These are phyloP conservation scores for Iphiclides podalirius DNA, from an alignment of 2,888 invertebrate species.

Conservation along the genomic window DNA sequence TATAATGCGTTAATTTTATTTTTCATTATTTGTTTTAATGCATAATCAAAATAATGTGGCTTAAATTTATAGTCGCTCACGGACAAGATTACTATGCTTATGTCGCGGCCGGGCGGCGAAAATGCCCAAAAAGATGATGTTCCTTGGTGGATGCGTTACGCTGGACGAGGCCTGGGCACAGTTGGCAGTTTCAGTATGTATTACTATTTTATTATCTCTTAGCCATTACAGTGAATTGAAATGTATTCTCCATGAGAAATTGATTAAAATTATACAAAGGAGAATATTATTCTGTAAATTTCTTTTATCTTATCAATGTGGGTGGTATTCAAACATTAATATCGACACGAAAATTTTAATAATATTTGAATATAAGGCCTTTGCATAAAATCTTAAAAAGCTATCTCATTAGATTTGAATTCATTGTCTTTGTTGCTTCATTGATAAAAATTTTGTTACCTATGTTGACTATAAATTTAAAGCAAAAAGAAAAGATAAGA, in stretches of 20 bases:
- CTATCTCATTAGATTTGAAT: slow-evolving; percentile 8
- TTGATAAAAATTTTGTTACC: too few relatives aligned
- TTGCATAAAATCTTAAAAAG: neutral
- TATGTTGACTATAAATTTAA: too few relatives aligned
- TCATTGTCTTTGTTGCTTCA: too few relatives aligned
- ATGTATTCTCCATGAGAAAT: neutral
- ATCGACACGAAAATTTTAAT: neutral
- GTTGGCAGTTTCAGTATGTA: slow-evolving; percentile 91
- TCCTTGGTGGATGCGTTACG: slow-evolving; percentile 95
- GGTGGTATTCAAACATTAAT: slow-evolving; percentile 27
- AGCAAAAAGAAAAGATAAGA: too few relatives aligned
- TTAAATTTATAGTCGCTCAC: slow-evolving; percentile 83
- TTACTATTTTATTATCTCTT: slow-evolving; percentile 36
- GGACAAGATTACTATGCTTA: slow-evolving; percentile 88
- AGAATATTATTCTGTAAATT: neutral
- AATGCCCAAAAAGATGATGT: slow-evolving; percentile 88
- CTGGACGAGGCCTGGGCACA: slow-evolving; percentile 89
- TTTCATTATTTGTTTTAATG: slow-evolving; percentile 29
- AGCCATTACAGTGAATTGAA: neutral
- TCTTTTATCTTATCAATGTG: slow-evolving; percentile 33
- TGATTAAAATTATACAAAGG: neutral
- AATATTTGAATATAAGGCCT: neutral
- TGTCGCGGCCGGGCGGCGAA: slow-evolving; percentile 91
- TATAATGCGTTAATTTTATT: slow-evolving; percentile 35
- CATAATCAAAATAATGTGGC: slow-evolving; percentile 36